These are phyloP conservation scores for Charadrius vociferus DNA, from an alignment of 2,113 vertebrate species.

Conservation along the genomic window DNA sequence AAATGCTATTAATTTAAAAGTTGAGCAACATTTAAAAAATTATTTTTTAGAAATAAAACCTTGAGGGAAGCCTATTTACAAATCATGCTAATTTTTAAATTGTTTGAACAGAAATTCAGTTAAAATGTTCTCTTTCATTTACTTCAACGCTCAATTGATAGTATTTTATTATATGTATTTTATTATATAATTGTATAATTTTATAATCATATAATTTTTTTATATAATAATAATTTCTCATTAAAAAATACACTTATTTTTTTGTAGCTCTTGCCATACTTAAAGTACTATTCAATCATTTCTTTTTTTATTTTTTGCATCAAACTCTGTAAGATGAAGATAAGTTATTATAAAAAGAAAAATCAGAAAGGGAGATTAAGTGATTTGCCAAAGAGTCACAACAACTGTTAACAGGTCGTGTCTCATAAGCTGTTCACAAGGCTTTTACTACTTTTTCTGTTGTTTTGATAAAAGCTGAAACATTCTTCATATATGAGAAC, in stretches of 20 bases:
- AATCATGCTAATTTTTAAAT: not conserved
- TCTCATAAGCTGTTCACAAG: not conserved
- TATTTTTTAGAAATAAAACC: not conserved
- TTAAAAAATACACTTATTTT: not conserved
- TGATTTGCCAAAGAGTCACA: not conserved
- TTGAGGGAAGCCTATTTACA: not conserved
- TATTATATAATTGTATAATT: not conserved
- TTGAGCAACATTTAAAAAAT: not conserved
- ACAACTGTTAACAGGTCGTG: not conserved
- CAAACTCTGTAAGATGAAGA: not conserved
- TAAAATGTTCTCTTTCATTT: not conserved
- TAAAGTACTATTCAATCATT: not conserved
- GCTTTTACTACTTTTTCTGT: not conserved
- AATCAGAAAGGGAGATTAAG: not conserved
- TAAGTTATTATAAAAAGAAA: not conserved
- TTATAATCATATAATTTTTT: not conserved
- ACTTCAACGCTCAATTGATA: not conserved
- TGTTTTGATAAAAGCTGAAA: not conserved
- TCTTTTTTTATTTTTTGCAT: not conserved
- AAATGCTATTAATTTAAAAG: not conserved
- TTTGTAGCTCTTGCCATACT: not conserved
- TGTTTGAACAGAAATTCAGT: not conserved
- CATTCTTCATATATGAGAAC: not conserved
- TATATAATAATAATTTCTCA: not conserved
- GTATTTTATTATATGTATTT: not conserved